phyloP scores from a whole-genome alignment of 2,888 invertebrate species.

The Ethmia dodecea region DNA sequence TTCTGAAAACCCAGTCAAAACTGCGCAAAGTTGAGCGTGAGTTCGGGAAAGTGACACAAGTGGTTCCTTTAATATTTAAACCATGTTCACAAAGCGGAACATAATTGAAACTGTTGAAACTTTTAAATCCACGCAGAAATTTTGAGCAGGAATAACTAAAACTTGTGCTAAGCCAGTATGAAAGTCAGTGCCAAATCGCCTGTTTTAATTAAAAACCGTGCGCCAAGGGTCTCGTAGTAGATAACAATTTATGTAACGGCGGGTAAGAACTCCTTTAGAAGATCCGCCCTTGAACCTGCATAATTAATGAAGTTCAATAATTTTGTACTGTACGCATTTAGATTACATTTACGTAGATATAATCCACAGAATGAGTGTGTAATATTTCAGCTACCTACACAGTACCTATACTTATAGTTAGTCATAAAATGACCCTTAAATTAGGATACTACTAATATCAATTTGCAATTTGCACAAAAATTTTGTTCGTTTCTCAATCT shows the following conservation, averaged over 20 bases:
- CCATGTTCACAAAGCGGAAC: background rate
- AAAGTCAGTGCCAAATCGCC: constrained; percentile 51
- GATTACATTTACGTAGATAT: constrained; percentile 10
- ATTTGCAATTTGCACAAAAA: no score
- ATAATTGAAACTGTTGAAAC: constrained; percentile 5
- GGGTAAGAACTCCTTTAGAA: constrained; percentile 56
- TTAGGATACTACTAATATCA: no score
- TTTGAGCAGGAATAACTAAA: constrained; percentile 25
- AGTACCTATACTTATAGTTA: no score
- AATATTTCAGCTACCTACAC: no score
- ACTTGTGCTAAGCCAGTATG: constrained; percentile 40
- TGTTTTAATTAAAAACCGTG: constrained; percentile 65
- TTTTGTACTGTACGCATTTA: background rate
- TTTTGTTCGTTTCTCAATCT: no score
- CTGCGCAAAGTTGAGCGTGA: background rate
- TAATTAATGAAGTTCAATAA: constrained; percentile 41
- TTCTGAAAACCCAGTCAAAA: no score
- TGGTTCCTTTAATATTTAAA: background rate
- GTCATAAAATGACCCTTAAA: no score
- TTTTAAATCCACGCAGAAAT: constrained; percentile 13
- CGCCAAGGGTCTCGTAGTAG: constrained; percentile 50
- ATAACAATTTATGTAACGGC: constrained; percentile 66
- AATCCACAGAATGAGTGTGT: constrained; percentile 19
- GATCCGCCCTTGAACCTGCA: constrained; percentile 48
- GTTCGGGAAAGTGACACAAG: background rate